Evolutionary conservation across 2,888 invertebrate species (phyloP), one percentile per base, ranked within the genome.

Genomic region (Nudaria mundana): DNA sequence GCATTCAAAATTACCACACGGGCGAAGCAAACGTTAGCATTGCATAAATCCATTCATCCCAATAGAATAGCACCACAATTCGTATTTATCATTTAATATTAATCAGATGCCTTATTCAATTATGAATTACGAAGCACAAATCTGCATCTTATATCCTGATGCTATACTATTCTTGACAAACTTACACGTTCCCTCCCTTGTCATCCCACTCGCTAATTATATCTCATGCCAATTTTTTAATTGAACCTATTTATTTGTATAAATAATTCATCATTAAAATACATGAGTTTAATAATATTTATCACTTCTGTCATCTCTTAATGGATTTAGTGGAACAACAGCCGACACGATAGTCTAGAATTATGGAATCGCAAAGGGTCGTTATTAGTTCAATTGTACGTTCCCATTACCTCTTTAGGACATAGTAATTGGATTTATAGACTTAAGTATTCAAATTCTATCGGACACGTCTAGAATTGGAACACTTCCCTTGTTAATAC

Each of bases 391-490:
- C 48, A 41, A 46, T 50, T 44, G 40, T 57, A 51, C 49, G 56
- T 59, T 66, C 61, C 62, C 57, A 66, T 62, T 53, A 40, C 60
- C 62, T 64, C 62, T 59, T 56, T 56, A 48, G 54, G 56, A 46
- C 40, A 43, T 52, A 53, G 59, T 76, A 74, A 74, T 76, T 73
- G 73, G 62, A 76, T 76, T 76, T 76, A 76, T 72, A 64, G 61
- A 52, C 56, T 59, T 58, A 51, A 56, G 45, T 60, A 61, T 64
- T 62, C 48, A 59, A 52, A 63, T 66, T 62, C 63, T 54, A 41
- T 54, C 43, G 44, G 30, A 53, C 51, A 50, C 34, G 44, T 55
- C 48, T 50, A 40, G 58, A 70, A 62, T 64, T 66, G 52, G 65
- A 45, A 34, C 64, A 57, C 39, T 60, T 62, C 53, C 56, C 54